Conservation (phyloP, 2,113 vertebrate genomes). For the Dascyllus trimaculatus region DNA sequence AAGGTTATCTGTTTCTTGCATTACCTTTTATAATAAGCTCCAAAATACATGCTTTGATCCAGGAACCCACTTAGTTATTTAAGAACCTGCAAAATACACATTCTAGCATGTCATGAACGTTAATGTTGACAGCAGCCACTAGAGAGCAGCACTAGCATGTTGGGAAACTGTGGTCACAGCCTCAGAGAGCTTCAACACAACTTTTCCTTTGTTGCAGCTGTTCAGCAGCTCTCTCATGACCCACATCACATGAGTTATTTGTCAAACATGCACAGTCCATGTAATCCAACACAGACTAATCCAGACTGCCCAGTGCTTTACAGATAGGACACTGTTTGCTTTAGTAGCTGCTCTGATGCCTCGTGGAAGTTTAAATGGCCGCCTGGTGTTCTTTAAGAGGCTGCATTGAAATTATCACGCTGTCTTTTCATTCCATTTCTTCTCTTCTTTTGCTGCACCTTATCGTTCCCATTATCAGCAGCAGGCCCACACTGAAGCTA, state of each 20-base stretch:
- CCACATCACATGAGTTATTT: slow-evolving; percentile 53
- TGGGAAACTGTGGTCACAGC: background rate
- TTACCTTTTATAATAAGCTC: no score
- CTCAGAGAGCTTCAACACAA: slow-evolving; percentile 8
- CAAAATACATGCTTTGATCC: no score
- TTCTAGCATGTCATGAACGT: no score
- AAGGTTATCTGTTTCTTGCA: no score
- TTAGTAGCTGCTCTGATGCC: background rate
- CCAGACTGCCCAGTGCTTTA: background rate
- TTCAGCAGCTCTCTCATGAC: slow-evolving; percentile 28
- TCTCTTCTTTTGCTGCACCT: background rate
- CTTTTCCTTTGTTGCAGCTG: slow-evolving; percentile 16
- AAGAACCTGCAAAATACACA: no score
- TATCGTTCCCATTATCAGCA: slow-evolving; percentile 11
- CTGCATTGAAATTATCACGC: background rate
- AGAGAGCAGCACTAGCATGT: slow-evolving; percentile 66
- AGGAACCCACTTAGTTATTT: no score
- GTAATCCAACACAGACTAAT: background rate
- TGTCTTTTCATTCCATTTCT: background rate
- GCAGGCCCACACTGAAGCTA: background rate
- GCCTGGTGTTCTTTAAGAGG: background rate
- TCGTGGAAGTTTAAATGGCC: background rate
- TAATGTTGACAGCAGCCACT: slow-evolving; percentile 40
- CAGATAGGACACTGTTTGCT: background rate
- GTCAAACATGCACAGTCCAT: background rate